Base-by-base conservation (phyloP, 2,888 invertebrate genomes). In the Lasioglossum calceatum region DNA sequence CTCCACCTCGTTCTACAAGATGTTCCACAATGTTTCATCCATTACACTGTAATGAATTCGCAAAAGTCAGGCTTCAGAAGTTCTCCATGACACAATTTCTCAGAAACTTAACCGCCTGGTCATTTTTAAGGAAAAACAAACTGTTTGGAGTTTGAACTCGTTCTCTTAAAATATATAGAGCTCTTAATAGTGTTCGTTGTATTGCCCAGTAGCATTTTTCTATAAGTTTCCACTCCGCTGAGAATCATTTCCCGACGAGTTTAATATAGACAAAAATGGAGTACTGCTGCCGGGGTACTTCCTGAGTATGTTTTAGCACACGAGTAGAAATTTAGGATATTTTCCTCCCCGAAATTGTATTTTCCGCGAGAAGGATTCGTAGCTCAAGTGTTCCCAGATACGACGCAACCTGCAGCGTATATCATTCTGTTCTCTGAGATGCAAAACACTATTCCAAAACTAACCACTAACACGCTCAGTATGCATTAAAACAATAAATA, bases 1-100 rank as follows among this genome's bases (percentile, higher is more conserved):
- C 76, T 82, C 58, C 47, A 39, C 47, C 36, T 70, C 32, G 50
- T 16, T 32, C 47, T 58, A 5, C 47, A 82, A 74, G 74, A 39
- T 74, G 77, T 58, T 71, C 32, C 61, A 19, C 16, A 44, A 5
- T 27, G 19, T 27, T 54, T 84, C 74, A 54, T 19, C 27, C 19
- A 16, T 32, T 47, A 42, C 72, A 39, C 27, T 5, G 19, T 36
- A 70, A 70, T 36, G 70, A 10, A 23, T 36, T 23, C 32, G 32
- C 7, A 7, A 16, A 64, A 32, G 5, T 64, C 14, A 10, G 5
- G 12, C 27, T 27, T 16, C 14, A 1, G 32, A 32, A 32, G 32
- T 64, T 16, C 14, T 32, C 4, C 32, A 32, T 14, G 10, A 8
- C 4, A 19, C 23, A 19, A 39, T 39, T 39, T 23, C 8, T 70